phyloP scores from a whole-genome alignment of 1,140 invertebrate species.

The Drosophila sechellia region DNA sequence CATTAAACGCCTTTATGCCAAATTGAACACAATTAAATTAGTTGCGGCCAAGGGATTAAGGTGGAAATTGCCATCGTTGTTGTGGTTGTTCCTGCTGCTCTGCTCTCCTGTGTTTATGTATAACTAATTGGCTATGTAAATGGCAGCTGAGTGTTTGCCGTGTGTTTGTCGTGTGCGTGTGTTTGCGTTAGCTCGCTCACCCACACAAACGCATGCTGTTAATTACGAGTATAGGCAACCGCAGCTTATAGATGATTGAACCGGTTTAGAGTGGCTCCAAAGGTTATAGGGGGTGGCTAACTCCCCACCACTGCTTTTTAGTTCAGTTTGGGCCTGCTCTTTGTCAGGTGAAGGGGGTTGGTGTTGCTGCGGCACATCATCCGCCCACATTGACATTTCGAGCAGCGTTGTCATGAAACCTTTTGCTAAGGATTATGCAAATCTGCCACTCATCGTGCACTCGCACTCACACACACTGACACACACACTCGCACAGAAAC shows the following conservation, averaged over 20 bases:
- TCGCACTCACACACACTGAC: slow-evolving; percentile 34
- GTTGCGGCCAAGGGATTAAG: slow-evolving; percentile 79
- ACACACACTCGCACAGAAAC: slow-evolving; percentile 20
- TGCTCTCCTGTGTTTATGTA: slow-evolving; percentile 69
- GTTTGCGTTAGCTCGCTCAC: not conserved
- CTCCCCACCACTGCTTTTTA: not conserved
- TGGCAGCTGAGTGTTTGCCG: slow-evolving; percentile 56
- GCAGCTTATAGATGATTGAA: slow-evolving; percentile 61
- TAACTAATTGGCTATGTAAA: slow-evolving; percentile 82
- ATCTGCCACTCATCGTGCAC: slow-evolving; percentile 78
- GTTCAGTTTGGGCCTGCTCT: slow-evolving; percentile 26
- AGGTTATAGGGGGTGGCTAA: slow-evolving; percentile 18
- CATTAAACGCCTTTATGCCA: slow-evolving; percentile 77
- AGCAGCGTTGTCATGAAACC: slow-evolving; percentile 79
- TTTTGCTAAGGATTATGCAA: slow-evolving; percentile 81
- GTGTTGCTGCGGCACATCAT: slow-evolving; percentile 11
- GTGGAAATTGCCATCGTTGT: slow-evolving; percentile 61
- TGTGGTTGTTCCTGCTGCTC: slow-evolving; percentile 26
- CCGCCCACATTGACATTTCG: slow-evolving; percentile 75
- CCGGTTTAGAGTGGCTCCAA: slow-evolving; percentile 22
- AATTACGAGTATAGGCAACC: slow-evolving; percentile 71
- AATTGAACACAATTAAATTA: slow-evolving; percentile 83
- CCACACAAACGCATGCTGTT: slow-evolving; percentile 52
- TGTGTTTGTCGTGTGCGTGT: slow-evolving; percentile 28
- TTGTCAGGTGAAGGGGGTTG: slow-evolving; percentile 23